Evolutionary conservation across 2,113 vertebrate species (phyloP), one percentile per base, ranked within the genome.

Genomic region (Pomatostomus ruficeps): DNA sequence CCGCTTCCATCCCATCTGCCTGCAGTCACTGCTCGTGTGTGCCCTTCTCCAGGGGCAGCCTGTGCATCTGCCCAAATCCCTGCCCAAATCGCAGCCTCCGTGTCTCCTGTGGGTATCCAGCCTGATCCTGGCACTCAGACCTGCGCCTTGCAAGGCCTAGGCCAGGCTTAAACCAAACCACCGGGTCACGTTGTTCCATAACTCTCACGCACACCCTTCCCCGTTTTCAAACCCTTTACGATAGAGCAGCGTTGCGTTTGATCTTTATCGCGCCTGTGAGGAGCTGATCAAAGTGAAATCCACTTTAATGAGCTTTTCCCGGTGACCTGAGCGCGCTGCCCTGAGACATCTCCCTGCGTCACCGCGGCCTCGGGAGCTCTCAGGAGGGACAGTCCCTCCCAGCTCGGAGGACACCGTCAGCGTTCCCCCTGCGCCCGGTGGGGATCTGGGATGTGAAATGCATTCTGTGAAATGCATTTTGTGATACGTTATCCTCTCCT

Each of bases 231-330:
- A 7, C 55, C 3, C 78, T 24, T 73, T 66, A 61, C 43, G 89
- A 68, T 57, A 36, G 18, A 70, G 54, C 81, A 76, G 46, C 79
- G 67, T 23, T 85, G 88, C 51, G 25, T 88, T 58, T 82, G 94
- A 97, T 96, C 67, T 94, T 94, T 92, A 95, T 96, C 95, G 63
- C 45, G 33, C 70, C 51, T 83, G 78, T n/a, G 58, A 95, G 88
- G 66, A 89, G 85, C 74, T 88, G 94, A 97, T 94, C 88, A 94
- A 93, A 97, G 95, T n/a, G 74, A 95, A 94, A 93, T 61, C 54
- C 73, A 23, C 72, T 70, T 93, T 93, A 92, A 97, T 96, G 81
- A 91, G 81, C 88, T 93, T 91, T 91, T 95, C 85, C 71, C 59
- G 26, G 78, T 93, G 91, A 89, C 93, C 89, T 55, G 95, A 91